Evolutionary conservation across 2,888 invertebrate species (phyloP).

Genomic region (Nesidiocoris tenuis): DNA sequence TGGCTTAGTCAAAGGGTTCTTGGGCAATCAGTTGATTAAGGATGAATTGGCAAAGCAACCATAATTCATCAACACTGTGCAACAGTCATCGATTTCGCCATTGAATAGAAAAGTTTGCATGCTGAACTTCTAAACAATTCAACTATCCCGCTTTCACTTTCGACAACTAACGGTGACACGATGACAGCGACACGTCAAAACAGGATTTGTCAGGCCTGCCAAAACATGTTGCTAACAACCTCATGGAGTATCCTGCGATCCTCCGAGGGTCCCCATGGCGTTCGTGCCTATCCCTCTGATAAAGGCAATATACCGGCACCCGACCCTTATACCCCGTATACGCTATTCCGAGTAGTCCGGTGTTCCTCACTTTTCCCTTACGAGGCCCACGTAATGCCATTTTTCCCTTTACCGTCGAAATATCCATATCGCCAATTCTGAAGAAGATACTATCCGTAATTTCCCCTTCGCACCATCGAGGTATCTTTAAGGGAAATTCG

Average conservation of each 20-base stretch:
- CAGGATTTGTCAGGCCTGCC: constrained; percentile 16
- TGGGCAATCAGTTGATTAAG: too few species aligned
- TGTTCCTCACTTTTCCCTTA: not conserved
- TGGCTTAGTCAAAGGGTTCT: too few species aligned
- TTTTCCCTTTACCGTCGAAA: not conserved
- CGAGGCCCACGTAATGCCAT: constrained; percentile 8
- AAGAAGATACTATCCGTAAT: too few species aligned
- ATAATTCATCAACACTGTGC: too few species aligned
- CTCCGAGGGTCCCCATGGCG: not conserved
- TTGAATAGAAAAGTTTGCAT: too few species aligned
- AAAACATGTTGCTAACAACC: constrained; percentile 21
- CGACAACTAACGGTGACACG: not conserved
- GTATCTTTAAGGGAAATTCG: too few species aligned
- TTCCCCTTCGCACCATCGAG: too few species aligned
- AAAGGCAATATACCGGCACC: constrained; percentile 14
- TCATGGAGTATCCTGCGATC: not conserved
- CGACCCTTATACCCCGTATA: not conserved
- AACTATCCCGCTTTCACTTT: too few species aligned
- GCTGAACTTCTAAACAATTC: too few species aligned
- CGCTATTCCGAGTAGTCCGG: not conserved
- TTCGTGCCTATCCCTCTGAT: constrained; percentile 26
- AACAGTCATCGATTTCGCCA: too few species aligned
- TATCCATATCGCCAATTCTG: not conserved
- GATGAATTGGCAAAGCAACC: too few species aligned
- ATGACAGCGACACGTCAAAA: constrained; percentile 27